These are phyloP conservation scores for Boleophthalmus pectinirostris DNA, from an alignment of 2,113 vertebrate species.

Conservation along the genomic window DNA sequence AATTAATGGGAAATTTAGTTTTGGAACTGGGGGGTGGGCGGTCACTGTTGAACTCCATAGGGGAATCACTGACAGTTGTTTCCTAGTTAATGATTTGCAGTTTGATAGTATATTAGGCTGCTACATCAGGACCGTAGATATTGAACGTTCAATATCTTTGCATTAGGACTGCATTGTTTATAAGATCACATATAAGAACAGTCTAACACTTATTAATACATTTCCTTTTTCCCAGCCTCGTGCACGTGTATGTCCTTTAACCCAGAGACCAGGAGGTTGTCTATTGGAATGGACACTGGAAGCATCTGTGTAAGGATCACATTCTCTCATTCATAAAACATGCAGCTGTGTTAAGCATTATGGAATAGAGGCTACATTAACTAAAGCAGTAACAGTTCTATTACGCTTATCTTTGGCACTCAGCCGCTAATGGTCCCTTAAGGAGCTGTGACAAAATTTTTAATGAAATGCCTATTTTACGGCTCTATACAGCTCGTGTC, in stretches of 20 bases:
- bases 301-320: constrained; percentile 89
- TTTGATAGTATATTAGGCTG: not conserved
- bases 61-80: not conserved
- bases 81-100: not conserved
- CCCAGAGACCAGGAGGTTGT: constrained; percentile 96
- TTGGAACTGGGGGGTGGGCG: too few species aligned
- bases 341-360: not conserved
- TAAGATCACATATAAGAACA: too few species aligned
- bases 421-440: not conserved
- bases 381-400: not conserved
- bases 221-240: constrained; percentile 73
- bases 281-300: constrained; percentile 95
- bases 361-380: not conserved
- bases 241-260: constrained; percentile 99
- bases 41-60: too few species aligned
- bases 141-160: too few species aligned
- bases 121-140: not conserved
- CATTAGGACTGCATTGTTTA: not conserved
- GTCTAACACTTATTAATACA: too few species aligned
- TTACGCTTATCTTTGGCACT: not conserved
- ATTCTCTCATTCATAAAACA: not conserved
- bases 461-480: too few species aligned
- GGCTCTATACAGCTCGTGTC: too few species aligned
- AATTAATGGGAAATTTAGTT: too few species aligned
- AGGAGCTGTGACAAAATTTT: too few species aligned